Percentiles rank a stretch among this genome's conserved stretches.
phyloP scores from a whole-genome alignment of 2,888 invertebrate genomes.

The Clitarchus hookeri region DNA sequence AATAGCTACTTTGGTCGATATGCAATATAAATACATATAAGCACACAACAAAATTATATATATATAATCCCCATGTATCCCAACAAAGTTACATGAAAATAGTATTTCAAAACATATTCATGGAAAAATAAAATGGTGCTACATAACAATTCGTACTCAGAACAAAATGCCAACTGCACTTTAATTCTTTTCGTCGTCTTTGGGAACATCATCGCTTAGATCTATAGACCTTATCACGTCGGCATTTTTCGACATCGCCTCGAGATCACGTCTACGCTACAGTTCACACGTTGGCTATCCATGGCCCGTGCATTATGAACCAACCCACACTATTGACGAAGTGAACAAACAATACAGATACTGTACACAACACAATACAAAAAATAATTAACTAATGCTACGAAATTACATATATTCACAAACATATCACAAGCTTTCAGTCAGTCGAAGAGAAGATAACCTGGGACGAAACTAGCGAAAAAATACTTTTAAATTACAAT shows the following conservation, averaged over 20 bases:
- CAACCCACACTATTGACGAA: slow-evolving; percentile 8
- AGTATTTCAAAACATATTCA: neutral
- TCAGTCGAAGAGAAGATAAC: neutral
- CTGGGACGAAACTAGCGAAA: neutral
- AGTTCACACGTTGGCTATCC: neutral
- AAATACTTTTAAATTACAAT: neutral
- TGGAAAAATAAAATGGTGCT: neutral
- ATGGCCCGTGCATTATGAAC: neutral
- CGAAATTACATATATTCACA: neutral
- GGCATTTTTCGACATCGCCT: neutral
- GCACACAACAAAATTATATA: neutral
- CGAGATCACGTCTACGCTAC: neutral
- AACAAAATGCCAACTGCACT: slow-evolving; percentile 10
- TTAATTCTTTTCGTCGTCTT: neutral
- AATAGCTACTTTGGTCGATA: neutral
- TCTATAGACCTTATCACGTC: neutral
- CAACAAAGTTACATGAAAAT: neutral
- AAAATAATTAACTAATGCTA: neutral
- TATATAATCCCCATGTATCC: slow-evolving; percentile 5
- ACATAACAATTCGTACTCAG: neutral
- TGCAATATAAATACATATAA: neutral
- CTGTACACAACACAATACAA: neutral
- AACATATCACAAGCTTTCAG: neutral
- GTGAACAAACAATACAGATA: slow-evolving; percentile 7
- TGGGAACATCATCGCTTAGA: neutral